Evolutionary conservation across 2,888 invertebrate genomes (phyloP).

Genomic region (Macaria notata): DNA sequence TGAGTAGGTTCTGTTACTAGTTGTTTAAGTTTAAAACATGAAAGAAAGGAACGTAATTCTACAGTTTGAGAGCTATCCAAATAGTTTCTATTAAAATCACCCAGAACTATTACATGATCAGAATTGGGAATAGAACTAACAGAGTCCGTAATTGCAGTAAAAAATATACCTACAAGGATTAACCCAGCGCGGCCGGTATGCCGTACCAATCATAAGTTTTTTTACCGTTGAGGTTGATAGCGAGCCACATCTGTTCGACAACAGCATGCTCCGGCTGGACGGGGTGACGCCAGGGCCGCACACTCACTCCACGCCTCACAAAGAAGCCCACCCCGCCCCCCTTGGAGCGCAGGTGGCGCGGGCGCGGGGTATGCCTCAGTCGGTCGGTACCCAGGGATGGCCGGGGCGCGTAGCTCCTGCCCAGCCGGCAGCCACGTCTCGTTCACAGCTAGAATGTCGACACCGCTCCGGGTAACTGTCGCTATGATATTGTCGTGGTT

Average conservation of each 20-base stretch:
- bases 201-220: conserved; percentile 4
- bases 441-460: background rate
- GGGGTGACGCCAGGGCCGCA: background rate
- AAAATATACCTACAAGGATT: no score
- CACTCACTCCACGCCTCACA: background rate
- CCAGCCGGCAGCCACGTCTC: background rate
- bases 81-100: background rate
- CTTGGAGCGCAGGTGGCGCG: background rate
- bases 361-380: background rate
- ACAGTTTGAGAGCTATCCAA: background rate
- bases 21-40: background rate
- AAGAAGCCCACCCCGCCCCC: background rate
- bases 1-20: background rate
- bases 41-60: background rate
- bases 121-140: background rate
- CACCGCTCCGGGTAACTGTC: background rate
- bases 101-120: background rate
- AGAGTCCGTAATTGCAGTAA: no score
- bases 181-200: background rate
- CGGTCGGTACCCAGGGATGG: background rate
- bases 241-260: no score
- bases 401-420: background rate
- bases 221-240: no score
- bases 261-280: background rate
- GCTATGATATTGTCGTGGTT: background rate